Percentiles rank a stretch among this genome's conserved stretches.
Conservation (phyloP, 1,140 invertebrate species). For the Palaemon carinicauda region DNA sequence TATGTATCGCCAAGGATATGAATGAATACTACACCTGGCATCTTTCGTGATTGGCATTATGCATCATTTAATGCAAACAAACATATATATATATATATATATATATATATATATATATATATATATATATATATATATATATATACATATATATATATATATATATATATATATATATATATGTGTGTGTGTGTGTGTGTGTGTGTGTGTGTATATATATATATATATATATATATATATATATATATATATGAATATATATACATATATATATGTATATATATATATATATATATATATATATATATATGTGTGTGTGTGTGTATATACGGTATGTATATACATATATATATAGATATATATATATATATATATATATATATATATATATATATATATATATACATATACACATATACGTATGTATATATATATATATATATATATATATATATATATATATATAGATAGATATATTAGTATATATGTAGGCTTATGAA, state of each 20-base stretch:
- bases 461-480: too few relatives aligned
- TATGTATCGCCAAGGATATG: not conserved
- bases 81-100: not conserved
- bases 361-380: conserved; percentile 27
- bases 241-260: conserved; percentile 17
- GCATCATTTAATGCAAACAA: not conserved
- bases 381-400: not conserved
- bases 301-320: conserved; percentile 9
- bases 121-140: conserved; percentile 2
- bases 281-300: conserved; percentile 18
- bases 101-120: conserved; percentile 2
- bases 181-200: not conserved
- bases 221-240: not conserved
- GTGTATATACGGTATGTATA: not conserved
- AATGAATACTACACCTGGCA: not conserved
- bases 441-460: too few relatives aligned
- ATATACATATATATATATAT: not conserved
- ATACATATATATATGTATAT: conserved; percentile 14
- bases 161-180: not conserved
- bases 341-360: not conserved
- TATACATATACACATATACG: not conserved
- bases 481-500: too few relatives aligned
- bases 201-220: not conserved
- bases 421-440: not conserved
- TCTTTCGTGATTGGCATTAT: too few relatives aligned